Percentiles rank a stretch among this genome's conserved stretches.
These are phyloP conservation scores for Tenrec ecaudatus DNA, from an alignment of 2,113 vertebrate genomes.

Conservation along the genomic window DNA sequence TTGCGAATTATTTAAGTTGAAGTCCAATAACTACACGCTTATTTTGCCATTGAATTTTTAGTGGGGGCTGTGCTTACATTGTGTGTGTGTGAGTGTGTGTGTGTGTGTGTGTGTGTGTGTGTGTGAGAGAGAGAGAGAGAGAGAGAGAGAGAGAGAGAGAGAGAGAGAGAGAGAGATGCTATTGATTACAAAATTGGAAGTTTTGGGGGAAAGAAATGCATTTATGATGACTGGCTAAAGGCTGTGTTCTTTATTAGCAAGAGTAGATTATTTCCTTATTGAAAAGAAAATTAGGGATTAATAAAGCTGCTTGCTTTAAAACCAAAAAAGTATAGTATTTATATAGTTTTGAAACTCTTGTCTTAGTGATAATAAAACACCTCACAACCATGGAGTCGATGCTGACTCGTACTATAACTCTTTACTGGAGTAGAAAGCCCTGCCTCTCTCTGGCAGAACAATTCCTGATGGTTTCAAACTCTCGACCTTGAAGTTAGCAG, in stretches of 20 bases:
- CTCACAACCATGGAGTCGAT: too few species aligned
- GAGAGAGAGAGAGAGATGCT: not conserved
- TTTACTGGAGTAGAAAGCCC: too few species aligned
- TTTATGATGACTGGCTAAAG: conserved; percentile 10
- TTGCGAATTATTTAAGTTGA: not conserved
- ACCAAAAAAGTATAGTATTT: not conserved
- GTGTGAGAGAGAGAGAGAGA: too few species aligned
- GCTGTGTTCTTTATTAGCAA: conserved; percentile 13
- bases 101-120: not conserved
- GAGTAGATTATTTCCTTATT: not conserved
- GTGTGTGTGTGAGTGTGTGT: not conserved
- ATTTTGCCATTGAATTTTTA: conserved; percentile 36
- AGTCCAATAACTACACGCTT: not conserved
- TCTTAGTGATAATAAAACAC: not conserved
- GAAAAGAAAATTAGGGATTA: not conserved
- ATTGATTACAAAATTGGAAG: not conserved
- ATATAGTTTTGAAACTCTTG: conserved; percentile 16
- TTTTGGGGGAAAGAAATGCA: not conserved
- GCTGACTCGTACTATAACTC: too few species aligned
- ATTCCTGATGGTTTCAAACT: too few species aligned
- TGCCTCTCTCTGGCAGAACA: too few species aligned
- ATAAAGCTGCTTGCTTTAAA: conserved; percentile 6
- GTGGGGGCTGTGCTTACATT: not conserved
- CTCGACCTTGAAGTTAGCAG: too few species aligned
- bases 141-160: not conserved